Evolutionary conservation across 2,888 invertebrate genomes (phyloP), one percentile per base, ranked within the genome.

Genomic region (Pandemis cinnamomeana): DNA sequence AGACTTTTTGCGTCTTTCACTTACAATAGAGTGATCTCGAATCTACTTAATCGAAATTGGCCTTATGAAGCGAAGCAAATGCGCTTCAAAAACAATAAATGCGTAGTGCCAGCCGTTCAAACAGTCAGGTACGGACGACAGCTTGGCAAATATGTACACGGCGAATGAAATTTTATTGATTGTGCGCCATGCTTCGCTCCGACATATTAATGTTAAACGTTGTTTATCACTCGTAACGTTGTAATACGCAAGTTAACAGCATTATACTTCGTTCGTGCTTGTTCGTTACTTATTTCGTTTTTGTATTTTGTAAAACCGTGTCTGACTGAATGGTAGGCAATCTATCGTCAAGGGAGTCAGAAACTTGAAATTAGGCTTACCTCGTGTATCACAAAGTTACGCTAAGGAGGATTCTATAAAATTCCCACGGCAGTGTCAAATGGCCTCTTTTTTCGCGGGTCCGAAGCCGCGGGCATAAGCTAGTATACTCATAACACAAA

Each of bases 161-260:
- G 46, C 60, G 48, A 72, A 64, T 75, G 55, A 71, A 71, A 69
- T 75, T 68, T 51, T 71, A 75, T 75, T 60, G 75, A 71, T 71
- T 67, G 67, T 48, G 68, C 68, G 42, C 58, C 64, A 46, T 60
- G 61, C 53, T 53, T n/a, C n/a, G 53, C 5, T n/a, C 15, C 71
- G 67, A 66, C 60, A 66, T 58, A 15, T 44, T 48, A 41, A 60
- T 42, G 55, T 58, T 44, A 15, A 53, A 53, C 5, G 53, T 13
- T 53, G 53, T 53, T 36, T 15, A 53, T 53, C 53, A n/a, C 53
- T 15, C 2, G 27, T 36, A 36, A 36, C 2, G 6, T 51, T 46
- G 53, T 53, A 53, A 7, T 15, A 15, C n/a, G n/a, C n/a, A 7
- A n/a, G 4, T n/a, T 11, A 11, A 46, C 11, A 46, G 46, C n/a